These are phyloP conservation scores for Scaptomyza pallida DNA, from an alignment of 1,140 invertebrate species.

Conservation along the genomic window DNA sequence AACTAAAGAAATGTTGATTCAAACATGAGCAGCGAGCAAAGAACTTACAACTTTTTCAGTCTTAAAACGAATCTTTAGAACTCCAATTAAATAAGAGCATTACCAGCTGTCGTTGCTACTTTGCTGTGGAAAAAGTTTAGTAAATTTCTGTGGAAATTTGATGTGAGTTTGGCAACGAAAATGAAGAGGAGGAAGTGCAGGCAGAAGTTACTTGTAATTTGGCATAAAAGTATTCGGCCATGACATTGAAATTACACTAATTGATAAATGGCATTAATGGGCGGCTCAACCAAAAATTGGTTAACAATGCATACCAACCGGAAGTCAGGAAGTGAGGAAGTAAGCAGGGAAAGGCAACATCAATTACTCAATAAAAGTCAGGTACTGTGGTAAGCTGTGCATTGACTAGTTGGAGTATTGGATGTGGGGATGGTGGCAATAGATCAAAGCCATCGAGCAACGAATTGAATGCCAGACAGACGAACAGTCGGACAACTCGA, in stretches of 20 bases:
- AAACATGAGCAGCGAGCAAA: too few relatives aligned
- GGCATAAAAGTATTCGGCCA: conserved; percentile 2
- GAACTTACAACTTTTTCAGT: too few relatives aligned
- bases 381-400: conserved; percentile 21
- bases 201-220: background rate
- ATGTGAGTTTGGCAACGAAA: background rate
- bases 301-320: background rate
- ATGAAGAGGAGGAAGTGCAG: too few relatives aligned
- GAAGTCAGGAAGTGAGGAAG: background rate
- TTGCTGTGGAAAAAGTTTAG: background rate
- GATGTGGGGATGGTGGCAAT: conserved; percentile 16
- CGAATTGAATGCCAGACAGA: background rate
- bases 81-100: conserved; percentile 16
- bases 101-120: background rate
- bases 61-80: too few relatives aligned
- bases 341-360: conserved; percentile 42
- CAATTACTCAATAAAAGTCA: conserved; percentile 68
- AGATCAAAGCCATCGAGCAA: conserved; percentile 45
- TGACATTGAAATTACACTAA: conserved; percentile 53
- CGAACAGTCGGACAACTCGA: conserved; percentile 14
- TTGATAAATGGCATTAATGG: conserved; percentile 30
- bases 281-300: conserved; percentile 7
- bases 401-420: background rate
- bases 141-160: conserved; percentile 15
- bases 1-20: too few relatives aligned